phyloP scores from a whole-genome alignment of 1,140 invertebrate species.

The Pinna nobilis region DNA sequence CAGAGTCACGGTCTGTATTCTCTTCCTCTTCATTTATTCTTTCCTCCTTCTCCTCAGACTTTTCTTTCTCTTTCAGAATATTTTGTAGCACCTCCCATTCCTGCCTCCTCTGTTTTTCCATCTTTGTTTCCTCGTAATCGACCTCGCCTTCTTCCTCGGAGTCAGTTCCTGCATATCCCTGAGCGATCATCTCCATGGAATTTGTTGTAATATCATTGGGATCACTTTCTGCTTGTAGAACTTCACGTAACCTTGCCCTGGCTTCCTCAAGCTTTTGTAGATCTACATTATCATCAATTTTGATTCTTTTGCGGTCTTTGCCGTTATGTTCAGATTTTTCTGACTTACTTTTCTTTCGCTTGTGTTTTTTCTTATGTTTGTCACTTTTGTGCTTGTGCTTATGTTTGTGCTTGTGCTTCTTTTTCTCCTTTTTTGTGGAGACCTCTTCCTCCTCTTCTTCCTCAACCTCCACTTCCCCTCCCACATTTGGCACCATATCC shows the following conservation, averaged over 20 bases:
- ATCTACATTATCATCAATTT: slow-evolving; percentile 47
- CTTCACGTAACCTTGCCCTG: slow-evolving; percentile 67
- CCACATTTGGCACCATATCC: slow-evolving; percentile 11
- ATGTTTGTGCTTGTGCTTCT: slow-evolving; percentile 73
- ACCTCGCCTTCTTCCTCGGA: slow-evolving; percentile 71
- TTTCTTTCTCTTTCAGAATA: slow-evolving; percentile 40
- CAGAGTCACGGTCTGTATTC: slow-evolving; percentile 16
- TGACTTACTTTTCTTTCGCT: slow-evolving; percentile 26
- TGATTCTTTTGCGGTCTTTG: slow-evolving; percentile 32
- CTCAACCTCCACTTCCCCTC: slow-evolving; percentile 19
- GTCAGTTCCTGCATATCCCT: slow-evolving; percentile 66
- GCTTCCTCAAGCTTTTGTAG: slow-evolving; percentile 72
- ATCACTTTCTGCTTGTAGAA: slow-evolving; percentile 52
- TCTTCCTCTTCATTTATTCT: not conserved
- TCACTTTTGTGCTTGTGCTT: slow-evolving; percentile 66
- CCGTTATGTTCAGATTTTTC: slow-evolving; percentile 24
- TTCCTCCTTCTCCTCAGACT: slow-evolving; percentile 68
- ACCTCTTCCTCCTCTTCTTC: slow-evolving; percentile 19
- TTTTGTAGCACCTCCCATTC: slow-evolving; percentile 46
- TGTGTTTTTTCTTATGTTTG: slow-evolving; percentile 46
- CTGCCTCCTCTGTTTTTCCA: slow-evolving; percentile 45
- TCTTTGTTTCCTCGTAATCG: slow-evolving; percentile 62
- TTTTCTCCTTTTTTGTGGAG: slow-evolving; percentile 60
- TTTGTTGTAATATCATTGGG: slow-evolving; percentile 43
- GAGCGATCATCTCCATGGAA: slow-evolving; percentile 69